These are phyloP conservation scores for Thereuonema tuberculata DNA, from an alignment of 1,140 invertebrate species.

Conservation along the genomic window DNA sequence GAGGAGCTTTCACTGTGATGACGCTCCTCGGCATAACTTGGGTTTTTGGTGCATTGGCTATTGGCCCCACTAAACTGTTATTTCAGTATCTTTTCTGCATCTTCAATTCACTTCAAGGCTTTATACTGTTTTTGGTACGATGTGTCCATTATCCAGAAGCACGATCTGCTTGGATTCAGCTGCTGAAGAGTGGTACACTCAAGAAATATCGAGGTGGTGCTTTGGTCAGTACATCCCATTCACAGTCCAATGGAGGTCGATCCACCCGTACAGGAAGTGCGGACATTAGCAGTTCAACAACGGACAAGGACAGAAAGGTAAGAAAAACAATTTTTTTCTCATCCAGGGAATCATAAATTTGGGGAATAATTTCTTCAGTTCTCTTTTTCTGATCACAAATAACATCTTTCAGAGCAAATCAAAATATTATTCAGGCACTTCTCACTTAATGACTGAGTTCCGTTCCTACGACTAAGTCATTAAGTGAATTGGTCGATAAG, in stretches of 20 bases:
- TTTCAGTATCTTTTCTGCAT: conserved; percentile 32
- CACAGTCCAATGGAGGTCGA: neutral
- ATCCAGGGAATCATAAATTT: no score
- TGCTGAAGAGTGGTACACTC: conserved; percentile 3
- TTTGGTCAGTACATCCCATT: neutral
- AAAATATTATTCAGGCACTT: no score
- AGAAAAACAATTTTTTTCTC: no score
- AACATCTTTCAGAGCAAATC: no score
- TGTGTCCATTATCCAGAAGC: conserved; percentile 39
- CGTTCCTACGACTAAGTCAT: no score
- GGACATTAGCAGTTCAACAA: no score
- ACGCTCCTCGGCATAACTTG: conserved; percentile 31
- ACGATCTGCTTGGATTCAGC: conserved; percentile 32
- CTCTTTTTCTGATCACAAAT: no score
- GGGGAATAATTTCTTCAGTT: no score
- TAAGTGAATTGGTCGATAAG: no score
- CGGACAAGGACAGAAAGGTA: no score
- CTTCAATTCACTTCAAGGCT: conserved; percentile 31
- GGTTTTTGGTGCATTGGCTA: conserved; percentile 31
- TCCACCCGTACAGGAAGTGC: neutral
- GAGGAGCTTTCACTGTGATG: conserved; percentile 24
- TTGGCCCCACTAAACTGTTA: conserved; percentile 25
- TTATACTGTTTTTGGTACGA: conserved; percentile 34
- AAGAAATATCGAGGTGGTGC: conserved; percentile 4
- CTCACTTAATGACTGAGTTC: no score